Evolutionary conservation across 2,113 vertebrate genomes (phyloP).

Genomic region (Hystrix brachyura): DNA sequence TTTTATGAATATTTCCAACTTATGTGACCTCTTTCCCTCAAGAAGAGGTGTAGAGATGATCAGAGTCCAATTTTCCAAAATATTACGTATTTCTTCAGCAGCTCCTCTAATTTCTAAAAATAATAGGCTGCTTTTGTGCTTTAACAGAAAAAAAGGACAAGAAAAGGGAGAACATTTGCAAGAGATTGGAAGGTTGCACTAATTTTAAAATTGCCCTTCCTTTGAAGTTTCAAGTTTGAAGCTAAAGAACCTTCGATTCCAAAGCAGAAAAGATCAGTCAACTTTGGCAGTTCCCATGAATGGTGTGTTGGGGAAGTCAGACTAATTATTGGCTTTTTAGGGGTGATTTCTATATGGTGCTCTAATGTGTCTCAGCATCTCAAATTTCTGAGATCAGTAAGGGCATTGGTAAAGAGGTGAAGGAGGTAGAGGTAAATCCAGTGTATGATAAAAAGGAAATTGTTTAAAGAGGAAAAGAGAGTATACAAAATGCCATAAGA

Average conservation of each 20-base stretch:
- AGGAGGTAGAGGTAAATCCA: background rate
- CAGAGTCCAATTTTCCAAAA: background rate
- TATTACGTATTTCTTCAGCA: conserved; percentile 15
- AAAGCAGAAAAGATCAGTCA: background rate
- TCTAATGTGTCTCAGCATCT: background rate
- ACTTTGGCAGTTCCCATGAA: background rate
- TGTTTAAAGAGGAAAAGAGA: background rate
- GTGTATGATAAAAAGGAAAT: background rate
- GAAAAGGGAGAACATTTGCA: background rate
- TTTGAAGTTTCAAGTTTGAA: conserved; percentile 44
- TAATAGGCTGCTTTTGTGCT: background rate
- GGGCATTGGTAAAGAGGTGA: background rate
- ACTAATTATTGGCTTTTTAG: background rate
- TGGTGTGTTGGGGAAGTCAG: background rate
- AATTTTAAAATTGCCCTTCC: conserved; percentile 1
- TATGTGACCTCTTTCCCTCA: background rate
- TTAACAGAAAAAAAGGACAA: background rate
- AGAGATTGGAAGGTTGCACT: background rate
- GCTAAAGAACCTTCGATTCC: background rate
- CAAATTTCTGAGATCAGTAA: background rate
- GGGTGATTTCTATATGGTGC: background rate
- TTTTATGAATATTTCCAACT: conserved; percentile 37
- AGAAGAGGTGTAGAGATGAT: background rate
- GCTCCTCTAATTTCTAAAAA: conserved; percentile 1
- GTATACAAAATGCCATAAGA: background rate